Base-by-base conservation (phyloP, 2,888 invertebrate species). In the Formica aserva region DNA sequence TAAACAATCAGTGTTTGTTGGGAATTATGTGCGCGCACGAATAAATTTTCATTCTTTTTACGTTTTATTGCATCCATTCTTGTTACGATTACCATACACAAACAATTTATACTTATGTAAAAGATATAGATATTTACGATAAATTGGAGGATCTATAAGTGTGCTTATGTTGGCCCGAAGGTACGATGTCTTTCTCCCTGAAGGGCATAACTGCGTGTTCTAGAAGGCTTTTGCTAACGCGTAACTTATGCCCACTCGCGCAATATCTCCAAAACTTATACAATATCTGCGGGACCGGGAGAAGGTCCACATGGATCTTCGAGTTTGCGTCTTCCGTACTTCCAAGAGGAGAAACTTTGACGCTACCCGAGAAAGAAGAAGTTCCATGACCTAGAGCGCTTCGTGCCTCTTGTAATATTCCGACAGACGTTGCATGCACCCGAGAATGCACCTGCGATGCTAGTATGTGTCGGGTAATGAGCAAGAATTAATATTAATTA, bases 201-300 rank as follows among this genome's bases (percentile, higher is more conserved):
- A 60, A 60, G 60, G 38, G 65, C 65, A 60, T 52, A 82, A 87
- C 83, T 78, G 75, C 66, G 82, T 57, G 45, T 60, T 77, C 35
- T n/a, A 66, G 26, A 8, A 8, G 22, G 45, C 41, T 60, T 78
- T 45, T 22, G 48, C 29, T 55, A 60, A 26, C 48, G 67, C 32
- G 67, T 67, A 78, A 67, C 83, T 77, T n/a, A 65, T n/a, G 65
- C 80, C 72, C 52, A 81, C 75, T 60, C 66, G 75, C 66, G 80
- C 78, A 67, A 83, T 84, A 85, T 87, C 84, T 84, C 84, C 69
- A 83, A 85, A 88, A 90, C 85, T 88, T 83, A 84, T 74, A 69
- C 84, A 88, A 88, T 81, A 85, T 85, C 78, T 80, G 67, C 66
- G 78, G 38, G 72, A 80, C 55, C 18, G 32, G 60, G 66, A 77